A percentile compares a stretch with the other conserved stretches of the same genome.
Evolutionary conservation across 2,888 invertebrate species (phyloP).

Genomic region (Morinoia aosen): DNA sequence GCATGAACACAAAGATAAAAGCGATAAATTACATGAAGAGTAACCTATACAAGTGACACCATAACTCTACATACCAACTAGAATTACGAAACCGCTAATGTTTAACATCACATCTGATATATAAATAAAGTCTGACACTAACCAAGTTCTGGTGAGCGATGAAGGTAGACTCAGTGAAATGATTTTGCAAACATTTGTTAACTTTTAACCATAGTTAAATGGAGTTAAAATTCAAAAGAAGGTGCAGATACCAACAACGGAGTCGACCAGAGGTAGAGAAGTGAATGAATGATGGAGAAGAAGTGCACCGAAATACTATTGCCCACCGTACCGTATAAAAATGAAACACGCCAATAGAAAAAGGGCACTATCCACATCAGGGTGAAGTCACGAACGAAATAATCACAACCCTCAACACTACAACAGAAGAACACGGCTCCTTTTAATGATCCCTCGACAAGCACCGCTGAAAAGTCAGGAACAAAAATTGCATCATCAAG

Average conservation of each 20-base stretch:
- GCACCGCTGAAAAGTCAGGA: not conserved
- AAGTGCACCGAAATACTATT: constrained; percentile 3
- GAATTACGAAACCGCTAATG: constrained; percentile 23
- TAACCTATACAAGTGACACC: constrained; percentile 23
- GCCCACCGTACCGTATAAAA: not conserved
- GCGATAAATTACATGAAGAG: constrained; percentile 44
- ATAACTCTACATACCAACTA: constrained; percentile 32
- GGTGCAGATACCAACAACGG: not conserved
- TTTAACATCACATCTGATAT: constrained; percentile 32
- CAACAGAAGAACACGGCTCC: not conserved
- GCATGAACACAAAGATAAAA: constrained; percentile 29
- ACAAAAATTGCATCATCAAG: not conserved
- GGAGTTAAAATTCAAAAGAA: not conserved
- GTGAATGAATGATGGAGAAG: not conserved
- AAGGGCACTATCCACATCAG: not conserved
- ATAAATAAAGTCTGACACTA: not conserved
- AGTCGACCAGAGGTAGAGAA: not conserved
- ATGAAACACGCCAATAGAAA: constrained; percentile 1
- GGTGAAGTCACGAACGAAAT: not conserved
- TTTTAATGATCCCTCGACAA: not conserved
- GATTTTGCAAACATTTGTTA: not conserved
- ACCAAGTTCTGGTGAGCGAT: not conserved
- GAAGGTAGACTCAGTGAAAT: not conserved
- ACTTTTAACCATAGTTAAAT: not conserved
- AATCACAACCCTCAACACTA: not conserved